A percentile compares a stretch with the other conserved stretches of the same genome.
Conservation (phyloP, 1,140 invertebrate species). For the Danaus plexippus region DNA sequence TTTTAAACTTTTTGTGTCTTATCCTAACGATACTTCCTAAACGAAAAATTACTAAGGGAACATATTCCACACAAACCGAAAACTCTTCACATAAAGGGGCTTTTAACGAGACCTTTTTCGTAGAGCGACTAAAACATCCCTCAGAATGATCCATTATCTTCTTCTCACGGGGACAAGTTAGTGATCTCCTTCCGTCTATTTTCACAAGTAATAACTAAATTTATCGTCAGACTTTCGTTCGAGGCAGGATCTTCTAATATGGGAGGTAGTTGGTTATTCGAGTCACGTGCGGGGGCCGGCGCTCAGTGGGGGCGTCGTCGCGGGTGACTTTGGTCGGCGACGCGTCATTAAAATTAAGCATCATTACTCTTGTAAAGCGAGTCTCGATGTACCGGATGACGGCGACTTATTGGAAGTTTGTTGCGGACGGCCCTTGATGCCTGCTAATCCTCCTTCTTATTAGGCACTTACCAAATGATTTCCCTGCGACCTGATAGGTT, state of each 20-base stretch:
- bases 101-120: slow-evolving; percentile 61
- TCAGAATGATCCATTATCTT: slow-evolving; percentile 70
- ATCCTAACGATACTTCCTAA: slow-evolving; percentile 31
- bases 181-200: slow-evolving; percentile 71
- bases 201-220: slow-evolving; percentile 72
- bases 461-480: slow-evolving; percentile 56
- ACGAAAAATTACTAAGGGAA: slow-evolving; percentile 28
- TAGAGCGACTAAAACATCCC: slow-evolving; percentile 61
- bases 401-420: slow-evolving; percentile 62
- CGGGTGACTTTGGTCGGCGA: slow-evolving; percentile 47
- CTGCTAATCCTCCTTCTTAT: slow-evolving; percentile 58
- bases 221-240: slow-evolving; percentile 67
- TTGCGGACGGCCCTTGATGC: slow-evolving; percentile 38
- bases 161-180: slow-evolving; percentile 69
- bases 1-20: slow-evolving; percentile 24
- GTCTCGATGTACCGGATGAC: slow-evolving; percentile 47
- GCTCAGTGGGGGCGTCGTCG: slow-evolving; percentile 22
- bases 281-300: slow-evolving; percentile 50
- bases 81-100: slow-evolving; percentile 62
- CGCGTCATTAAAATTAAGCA: slow-evolving; percentile 70
- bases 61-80: slow-evolving; percentile 46
- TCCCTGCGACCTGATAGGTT: slow-evolving; percentile 7
- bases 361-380: slow-evolving; percentile 68
- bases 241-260: slow-evolving; percentile 64
- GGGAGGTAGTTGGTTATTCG: slow-evolving; percentile 45